Conservation (phyloP, 2,113 vertebrate genomes). For the Protobothrops flavoviridis region DNA sequence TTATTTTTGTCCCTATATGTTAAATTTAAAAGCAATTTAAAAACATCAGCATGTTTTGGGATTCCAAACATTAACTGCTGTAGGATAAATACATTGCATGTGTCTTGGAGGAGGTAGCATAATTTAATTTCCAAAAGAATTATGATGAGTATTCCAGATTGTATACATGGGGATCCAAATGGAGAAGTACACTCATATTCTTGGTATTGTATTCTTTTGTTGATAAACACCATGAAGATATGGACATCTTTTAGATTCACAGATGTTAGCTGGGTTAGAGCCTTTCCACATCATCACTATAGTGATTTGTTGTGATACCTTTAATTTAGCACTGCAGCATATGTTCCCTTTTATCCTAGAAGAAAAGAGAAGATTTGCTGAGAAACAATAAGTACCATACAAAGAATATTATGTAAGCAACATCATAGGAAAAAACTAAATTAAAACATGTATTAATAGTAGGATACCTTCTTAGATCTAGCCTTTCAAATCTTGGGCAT, state of each 20-base stretch:
- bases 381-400: not conserved
- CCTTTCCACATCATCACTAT: not conserved
- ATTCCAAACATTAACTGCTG: slow-evolving; percentile 37
- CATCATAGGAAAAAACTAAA: slow-evolving; percentile 40
- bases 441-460: not conserved
- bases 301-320: not conserved
- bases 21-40: slow-evolving; percentile 19
- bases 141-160: not conserved
- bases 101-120: not conserved
- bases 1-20: slow-evolving; percentile 25
- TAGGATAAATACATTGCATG: not conserved
- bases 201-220: slow-evolving; percentile 44
- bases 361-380: not conserved
- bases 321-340: not conserved
- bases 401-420: not conserved
- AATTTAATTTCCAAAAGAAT: slow-evolving; percentile 6
- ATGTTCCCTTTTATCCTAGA: not conserved
- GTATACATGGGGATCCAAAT: not conserved
- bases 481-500: not conserved
- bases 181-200: slow-evolving; percentile 6
- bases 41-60: slow-evolving; percentile 2
- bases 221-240: slow-evolving; percentile 52
- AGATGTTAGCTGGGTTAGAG: slow-evolving; percentile 1
- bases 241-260: slow-evolving; percentile 39
- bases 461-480: not conserved